Evolutionary conservation across 2,888 invertebrate genomes (phyloP).

Genomic region (Pelosia muscerda): DNA sequence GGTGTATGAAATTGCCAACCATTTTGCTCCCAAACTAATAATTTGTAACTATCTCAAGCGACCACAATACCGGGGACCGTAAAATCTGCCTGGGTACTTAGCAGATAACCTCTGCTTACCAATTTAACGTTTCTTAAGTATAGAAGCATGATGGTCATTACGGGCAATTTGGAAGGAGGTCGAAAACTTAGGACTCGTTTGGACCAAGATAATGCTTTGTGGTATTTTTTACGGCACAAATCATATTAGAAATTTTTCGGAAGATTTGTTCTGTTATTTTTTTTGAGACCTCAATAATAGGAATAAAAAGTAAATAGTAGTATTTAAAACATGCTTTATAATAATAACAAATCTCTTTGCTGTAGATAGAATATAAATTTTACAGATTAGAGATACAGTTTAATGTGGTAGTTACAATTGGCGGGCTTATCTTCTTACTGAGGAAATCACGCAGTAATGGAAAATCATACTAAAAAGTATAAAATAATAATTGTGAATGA

Average conservation of each 20-base stretch:
- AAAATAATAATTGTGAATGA: too few species aligned
- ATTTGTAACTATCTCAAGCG: slow-evolving; percentile 32
- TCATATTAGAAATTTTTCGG: background rate
- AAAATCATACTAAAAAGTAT: too few species aligned
- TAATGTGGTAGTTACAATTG: too few species aligned
- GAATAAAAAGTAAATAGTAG: too few species aligned
- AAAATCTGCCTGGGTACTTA: slow-evolving; percentile 39
- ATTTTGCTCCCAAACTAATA: slow-evolving; percentile 26
- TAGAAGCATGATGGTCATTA: slow-evolving; percentile 34
- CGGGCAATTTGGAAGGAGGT: slow-evolving; percentile 34
- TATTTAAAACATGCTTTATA: too few species aligned
- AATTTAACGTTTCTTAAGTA: slow-evolving; percentile 45
- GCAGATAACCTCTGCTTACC: slow-evolving; percentile 43
- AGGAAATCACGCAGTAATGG: too few species aligned
- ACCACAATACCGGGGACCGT: slow-evolving; percentile 19
- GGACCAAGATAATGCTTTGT: slow-evolving; percentile 6
- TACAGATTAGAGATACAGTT: too few species aligned
- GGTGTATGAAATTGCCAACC: slow-evolving; percentile 23
- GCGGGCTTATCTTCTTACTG: too few species aligned
- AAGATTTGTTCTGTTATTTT: background rate
- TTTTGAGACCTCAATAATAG: too few species aligned
- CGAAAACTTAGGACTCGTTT: slow-evolving; percentile 21
- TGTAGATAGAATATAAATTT: too few species aligned
- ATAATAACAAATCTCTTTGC: too few species aligned
- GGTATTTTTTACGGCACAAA: background rate